Conservation (phyloP, 2,888 invertebrate species). For the Calameuta filiformis region DNA sequence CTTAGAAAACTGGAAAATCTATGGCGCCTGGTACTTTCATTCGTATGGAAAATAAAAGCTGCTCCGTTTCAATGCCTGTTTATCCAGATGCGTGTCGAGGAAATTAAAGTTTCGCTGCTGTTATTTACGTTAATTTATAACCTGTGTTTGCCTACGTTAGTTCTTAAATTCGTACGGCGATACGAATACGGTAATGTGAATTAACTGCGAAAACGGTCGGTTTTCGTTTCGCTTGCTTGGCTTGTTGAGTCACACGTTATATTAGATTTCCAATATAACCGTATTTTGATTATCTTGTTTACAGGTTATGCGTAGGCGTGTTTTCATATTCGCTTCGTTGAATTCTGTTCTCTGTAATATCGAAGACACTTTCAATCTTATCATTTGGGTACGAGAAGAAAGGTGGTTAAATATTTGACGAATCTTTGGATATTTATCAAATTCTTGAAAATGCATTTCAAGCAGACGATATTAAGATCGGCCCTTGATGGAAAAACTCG, state of each 20-base stretch:
- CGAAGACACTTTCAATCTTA: not conserved
- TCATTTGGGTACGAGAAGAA: not conserved
- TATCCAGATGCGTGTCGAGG: not conserved
- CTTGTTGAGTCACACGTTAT: too few species aligned
- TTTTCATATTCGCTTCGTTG: not conserved
- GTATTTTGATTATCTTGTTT: not conserved
- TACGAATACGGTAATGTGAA: not conserved
- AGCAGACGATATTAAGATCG: not conserved
- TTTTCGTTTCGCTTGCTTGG: too few species aligned
- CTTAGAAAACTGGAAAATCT: not conserved
- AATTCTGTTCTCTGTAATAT: not conserved
- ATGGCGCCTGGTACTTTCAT: not conserved
- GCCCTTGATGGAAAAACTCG: not conserved
- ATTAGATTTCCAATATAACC: too few species aligned
- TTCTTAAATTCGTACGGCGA: not conserved
- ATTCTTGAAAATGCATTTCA: not conserved
- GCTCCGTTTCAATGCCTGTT: not conserved
- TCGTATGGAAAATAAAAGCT: not conserved
- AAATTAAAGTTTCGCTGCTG: not conserved
- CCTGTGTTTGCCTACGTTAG: not conserved
- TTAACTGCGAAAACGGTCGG: not conserved
- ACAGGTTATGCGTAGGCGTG: not conserved
- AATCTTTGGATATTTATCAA: not conserved
- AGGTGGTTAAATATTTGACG: not conserved
- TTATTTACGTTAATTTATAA: not conserved